Base-by-base conservation (phyloP, 1,140 invertebrate genomes). In the Drosophila asahinai region DNA sequence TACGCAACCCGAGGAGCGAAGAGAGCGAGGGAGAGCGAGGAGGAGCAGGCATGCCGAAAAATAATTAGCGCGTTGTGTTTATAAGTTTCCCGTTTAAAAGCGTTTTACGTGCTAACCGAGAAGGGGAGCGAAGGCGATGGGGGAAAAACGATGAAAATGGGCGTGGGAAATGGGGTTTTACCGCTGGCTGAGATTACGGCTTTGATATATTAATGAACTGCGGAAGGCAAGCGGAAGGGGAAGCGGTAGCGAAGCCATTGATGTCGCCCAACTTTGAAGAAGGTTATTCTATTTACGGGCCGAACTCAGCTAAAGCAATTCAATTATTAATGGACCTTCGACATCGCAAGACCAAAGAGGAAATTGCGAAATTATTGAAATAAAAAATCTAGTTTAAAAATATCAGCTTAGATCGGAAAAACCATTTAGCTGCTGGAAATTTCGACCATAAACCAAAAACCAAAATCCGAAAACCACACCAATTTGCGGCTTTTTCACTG, bases 11-110 rank as follows among this genome's bases (percentile, higher is more conserved):
- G 45, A 33, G 25, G 17, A 4, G 36, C 4, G 12, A 25, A 5
- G 30, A n/a, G 8, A n/a, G 27, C 7, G 42, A 5, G 19, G 19
- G 15, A 25, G n/a, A 47, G 63, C 33, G 17, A 12, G 17, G 14
- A 19, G 33, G 15, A 33, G 51, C 66, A 27, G 48, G 62, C 48
- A 67, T 40, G 62, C 33, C 33, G 43, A 80, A 83, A 83, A 84
- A 83, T 83, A 83, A 84, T 83, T 80, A 83, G 81, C 77, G 81
- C 72, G 72, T 67, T 83, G 81, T 81, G 81, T 64, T 83, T 83
- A 83, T 80, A 83, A 83, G 81, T 77, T 83, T 83, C 77, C 66
- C 77, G 71, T 67, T 83, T 59, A 83, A 83, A 80, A 83, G 81
- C 65, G 71, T 76, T 83, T 79, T 59, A 83, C 75, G 81, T 42